Evolutionary conservation across 1,140 invertebrate genomes (phyloP), one percentile per base, ranked within the genome.

Genomic region (Drosophila varians): DNA sequence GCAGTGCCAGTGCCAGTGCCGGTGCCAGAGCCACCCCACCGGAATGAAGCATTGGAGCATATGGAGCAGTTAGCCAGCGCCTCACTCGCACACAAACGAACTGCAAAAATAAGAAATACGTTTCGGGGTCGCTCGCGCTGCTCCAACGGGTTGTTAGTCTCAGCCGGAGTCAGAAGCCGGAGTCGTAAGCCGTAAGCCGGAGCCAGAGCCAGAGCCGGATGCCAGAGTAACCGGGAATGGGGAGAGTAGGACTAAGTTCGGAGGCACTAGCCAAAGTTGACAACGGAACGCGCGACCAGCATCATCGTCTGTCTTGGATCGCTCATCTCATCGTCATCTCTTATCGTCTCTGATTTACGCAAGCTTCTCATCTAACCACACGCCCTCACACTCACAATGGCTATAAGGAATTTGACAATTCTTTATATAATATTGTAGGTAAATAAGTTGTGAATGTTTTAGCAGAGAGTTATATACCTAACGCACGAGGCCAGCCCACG

Each of bases 351-450:
- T 72, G 49, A 76, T 54, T 42, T 62, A 86, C 48, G 64, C 64
- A 66, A 66, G 36, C 58, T 70, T 46, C 58, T 68, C 71, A 46
- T 74, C 51, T 68, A 66, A 68, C 72, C 61, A 36, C 49, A 53
- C 62, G 48, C 73, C 55, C 73, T 75, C 51, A 75, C 53, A 75
- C 72, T 61, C 62, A 71, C 52, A 86, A 57, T 66, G 36, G 82
- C 82, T 87, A 87, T 87, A 87, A 87, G 82, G 82, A 87, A 87
- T 87, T 87, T 77, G 48, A 87, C 82, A 87, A 87, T 87, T 87
- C 82, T 87, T 87, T 87, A 86, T 87, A 82, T 87, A 77, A 73
- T 66, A 74, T 73, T 74, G 52, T 76, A 77, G 61, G 38, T 71
- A 74, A 69, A 70, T 75, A 82, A 70, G 34, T 71, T 77, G 69